phyloP scores from a whole-genome alignment of 2,113 vertebrate genomes.

The Vicugna pacos region DNA sequence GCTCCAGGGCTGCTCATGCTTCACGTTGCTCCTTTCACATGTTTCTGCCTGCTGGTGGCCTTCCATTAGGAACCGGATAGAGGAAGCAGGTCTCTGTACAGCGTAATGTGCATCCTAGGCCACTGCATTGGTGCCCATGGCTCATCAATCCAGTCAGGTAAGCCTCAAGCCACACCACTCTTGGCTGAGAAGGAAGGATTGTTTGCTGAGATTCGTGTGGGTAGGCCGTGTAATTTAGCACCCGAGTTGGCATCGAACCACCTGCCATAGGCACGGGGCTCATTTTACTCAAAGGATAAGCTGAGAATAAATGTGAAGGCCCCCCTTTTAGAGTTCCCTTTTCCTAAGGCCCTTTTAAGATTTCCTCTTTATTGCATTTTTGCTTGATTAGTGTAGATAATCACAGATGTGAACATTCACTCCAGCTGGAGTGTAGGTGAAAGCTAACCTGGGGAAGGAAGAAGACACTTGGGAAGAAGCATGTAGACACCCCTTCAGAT shows the following conservation, averaged over 20 bases:
- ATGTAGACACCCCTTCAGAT: background rate
- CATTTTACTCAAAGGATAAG: background rate
- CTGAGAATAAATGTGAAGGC: background rate
- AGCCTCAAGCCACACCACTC: background rate
- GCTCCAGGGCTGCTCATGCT: background rate
- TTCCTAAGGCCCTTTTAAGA: background rate
- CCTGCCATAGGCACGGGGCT: background rate
- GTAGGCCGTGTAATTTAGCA: background rate
- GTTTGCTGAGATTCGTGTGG: background rate
- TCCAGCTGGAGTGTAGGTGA: background rate
- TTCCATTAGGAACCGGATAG: background rate
- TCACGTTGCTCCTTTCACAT: background rate
- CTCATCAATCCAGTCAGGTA: background rate
- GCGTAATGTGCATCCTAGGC: background rate
- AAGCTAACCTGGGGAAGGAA: background rate
- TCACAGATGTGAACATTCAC: background rate
- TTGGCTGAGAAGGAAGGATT: background rate
- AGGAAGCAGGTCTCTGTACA: background rate
- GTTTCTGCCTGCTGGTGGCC: background rate
- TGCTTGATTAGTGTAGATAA: background rate
- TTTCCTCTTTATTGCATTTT: slow-evolving; percentile 23
- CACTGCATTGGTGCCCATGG: background rate
- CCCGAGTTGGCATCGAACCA: background rate
- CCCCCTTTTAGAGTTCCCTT: background rate
- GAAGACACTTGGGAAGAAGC: background rate